Conservation (phyloP, 2,113 vertebrate species). For the Natator depressus region DNA sequence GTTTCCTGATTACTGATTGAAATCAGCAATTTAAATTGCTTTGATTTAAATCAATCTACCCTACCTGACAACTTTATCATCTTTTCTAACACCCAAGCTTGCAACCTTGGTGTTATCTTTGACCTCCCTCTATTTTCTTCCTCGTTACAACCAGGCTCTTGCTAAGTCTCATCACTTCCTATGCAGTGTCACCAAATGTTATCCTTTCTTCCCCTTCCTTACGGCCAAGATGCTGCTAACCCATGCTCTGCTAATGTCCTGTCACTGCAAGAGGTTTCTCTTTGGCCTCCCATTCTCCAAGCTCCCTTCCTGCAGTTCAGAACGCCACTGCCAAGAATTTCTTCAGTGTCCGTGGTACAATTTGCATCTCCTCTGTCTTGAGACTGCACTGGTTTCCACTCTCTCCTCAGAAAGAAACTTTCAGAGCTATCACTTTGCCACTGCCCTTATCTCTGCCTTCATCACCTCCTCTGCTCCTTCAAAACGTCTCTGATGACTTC, state of each 20-base stretch:
- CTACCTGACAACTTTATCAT: accelerated
- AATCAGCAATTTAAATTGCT: background rate
- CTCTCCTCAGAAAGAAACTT: background rate
- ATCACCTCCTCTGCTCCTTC: background rate
- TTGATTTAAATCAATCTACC: background rate
- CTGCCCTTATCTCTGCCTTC: background rate
- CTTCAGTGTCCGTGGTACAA: background rate
- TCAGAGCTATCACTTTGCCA: no score
- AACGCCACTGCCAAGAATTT: background rate
- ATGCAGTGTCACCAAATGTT: background rate
- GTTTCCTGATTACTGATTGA: background rate
- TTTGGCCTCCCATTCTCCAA: background rate
- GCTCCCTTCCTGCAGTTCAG: background rate
- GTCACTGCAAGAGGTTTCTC: background rate
- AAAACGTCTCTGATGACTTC: background rate
- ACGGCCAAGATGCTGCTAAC: background rate
- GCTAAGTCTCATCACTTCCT: background rate
- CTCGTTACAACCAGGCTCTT: accelerated
- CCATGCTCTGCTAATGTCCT: background rate
- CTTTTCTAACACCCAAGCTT: background rate
- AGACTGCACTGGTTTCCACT: background rate
- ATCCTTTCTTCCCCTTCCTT: background rate
- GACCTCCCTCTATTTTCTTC: background rate
- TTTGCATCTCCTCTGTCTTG: background rate
- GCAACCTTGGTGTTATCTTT: background rate